Evolutionary conservation across 2,113 vertebrate genomes (phyloP), one percentile per base, ranked within the genome.

Genomic region (Camelus dromedarius): DNA sequence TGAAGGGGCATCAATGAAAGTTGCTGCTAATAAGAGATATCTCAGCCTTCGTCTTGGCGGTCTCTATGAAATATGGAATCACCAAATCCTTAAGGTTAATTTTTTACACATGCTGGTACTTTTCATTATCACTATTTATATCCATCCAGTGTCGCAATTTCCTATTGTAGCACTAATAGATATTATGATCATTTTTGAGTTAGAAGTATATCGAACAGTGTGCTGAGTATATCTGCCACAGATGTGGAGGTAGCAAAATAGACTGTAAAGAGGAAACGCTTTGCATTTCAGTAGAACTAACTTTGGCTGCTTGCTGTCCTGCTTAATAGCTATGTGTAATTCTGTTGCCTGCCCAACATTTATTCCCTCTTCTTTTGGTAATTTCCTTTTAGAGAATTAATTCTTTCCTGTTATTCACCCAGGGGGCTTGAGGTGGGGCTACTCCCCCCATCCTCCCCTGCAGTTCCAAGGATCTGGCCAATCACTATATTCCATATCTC

Each of bases 61-160:
- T 87, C 18, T 82, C 14, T 90, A 16, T 75, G 75, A 82, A 94
- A 75, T n/a, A 66, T 48, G 35, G 56, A 67, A 28, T 56, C 26
- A 64, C 77, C 50, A 67, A 66, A 54, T 82, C 14, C 84, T 93
- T 50, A 93, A 20, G 69, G 14, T 81, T 81, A 46, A 42, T 60
- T 76, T 85, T 85, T 84, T 62, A 85, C 35, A 69, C 2, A 16
- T 88, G 38, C 2, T 19, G 76, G 5, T 92, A 24, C 81, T 76
- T 94, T 79, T 80, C 26, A 58, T 84, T 89, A 62, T 84, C 35
- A 76, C 64, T 73, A 69, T 75, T 89, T 96, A 69, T 91, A 95
- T 32, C 42, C n/a, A 95, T 32, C 42, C n/a, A 88, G 30, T 35
- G 26, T 22, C 80, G 52, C 2, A 1, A 50, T 60, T 89, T 95